Base-by-base conservation (phyloP, 2,797 vertebrate genomes). In the Huso huso region DNA sequence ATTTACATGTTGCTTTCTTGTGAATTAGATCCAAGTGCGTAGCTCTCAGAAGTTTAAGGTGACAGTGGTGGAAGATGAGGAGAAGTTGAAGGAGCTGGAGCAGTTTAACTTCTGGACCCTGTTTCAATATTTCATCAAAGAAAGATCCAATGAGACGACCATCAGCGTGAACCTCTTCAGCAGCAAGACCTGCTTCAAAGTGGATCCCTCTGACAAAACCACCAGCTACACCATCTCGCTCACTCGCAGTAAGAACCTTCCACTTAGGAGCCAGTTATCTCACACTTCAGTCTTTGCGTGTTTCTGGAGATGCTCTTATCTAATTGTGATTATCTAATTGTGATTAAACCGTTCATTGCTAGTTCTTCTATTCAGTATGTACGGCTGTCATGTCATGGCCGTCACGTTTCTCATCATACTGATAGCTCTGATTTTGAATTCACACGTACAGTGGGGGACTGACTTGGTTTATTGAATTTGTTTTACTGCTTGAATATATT, bases 161-260 rank as follows among this genome's bases (percentile, higher is more conserved):
- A 84, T 99, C 49, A 88, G 86, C 1, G 77, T 98, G 75, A 82
- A 80, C 69, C 83, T 97, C 7, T 95, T 93, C 79, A 92, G 83
- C 80, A 84, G 82, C 67, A 92, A 94, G 82, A 94, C 88, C 4
- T 99, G 96, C 81, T 91, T 99, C 74, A 91, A 87, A 72, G 87
- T 99, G 0, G 89, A 95, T n/a, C 87, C 90, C 51, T 69, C 79
- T 51, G 89, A 89, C 53, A 4, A 63, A 0, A 3, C 1, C 10
- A 83, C 89, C 10, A 1, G 0, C 0, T 98, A 95, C 81, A 86
- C 69, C 0, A 68, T 98, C 1, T 37, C 78, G 50, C 67, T 91
- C 11, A 68, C 79, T 58, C 87, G 92, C 50, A 90, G 96, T 98
- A 84, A 77, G 94, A 84, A 9, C 12, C 48, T 18, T 37, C 6